Base-by-base conservation (phyloP, 2,797 vertebrate genomes). In the Hemitrygon akajei region DNA sequence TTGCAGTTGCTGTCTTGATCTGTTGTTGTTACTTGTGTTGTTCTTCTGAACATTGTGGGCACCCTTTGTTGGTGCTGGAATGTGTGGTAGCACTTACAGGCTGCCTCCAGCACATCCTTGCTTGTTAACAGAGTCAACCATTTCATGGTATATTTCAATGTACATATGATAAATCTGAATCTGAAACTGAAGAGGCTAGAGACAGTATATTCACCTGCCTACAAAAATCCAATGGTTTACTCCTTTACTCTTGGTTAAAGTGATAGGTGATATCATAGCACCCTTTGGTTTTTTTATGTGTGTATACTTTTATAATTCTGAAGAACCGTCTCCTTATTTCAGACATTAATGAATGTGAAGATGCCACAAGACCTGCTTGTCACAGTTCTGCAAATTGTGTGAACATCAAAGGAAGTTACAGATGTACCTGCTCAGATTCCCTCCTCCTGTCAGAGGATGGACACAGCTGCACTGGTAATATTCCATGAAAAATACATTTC, bases 321-420 rank as follows among this genome's bases (percentile, higher is more conserved):
- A 94, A 94, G 94, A 81, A 93, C 93, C 95, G 0, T 94, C 5
- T 94, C 94, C 7, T 82, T 91, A 94, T 87, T 94, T 9, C 95
- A 97, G 97, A 97, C 22, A 93, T 97, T 0, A 12, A 97, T 27
- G 97, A 97, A 95, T 97, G 97, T 94, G 94, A 95, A 93, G 96
- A 96, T 30, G 27, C 71, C 34, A 5, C 20, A 20, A 94, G 93
- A 14, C 94, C 95, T 0, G 96, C 96, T 4, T 97, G 97, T 91
- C 95, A 95, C 69, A 16, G 94, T 10, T 95, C 96, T 3, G 95
- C 96, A 34, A 93, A 22, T 27, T 97, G 97, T 82, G 91, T 94
- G 94, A 97, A 97, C 94, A 96, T 95, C n/a, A 93, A 94, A 94
- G 97, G 97, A 25, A 93, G 96, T 94, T 97, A 96, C 94, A 94